Conservation (phyloP, 2,113 vertebrate species). For the Gasterosteus aculeatus region DNA sequence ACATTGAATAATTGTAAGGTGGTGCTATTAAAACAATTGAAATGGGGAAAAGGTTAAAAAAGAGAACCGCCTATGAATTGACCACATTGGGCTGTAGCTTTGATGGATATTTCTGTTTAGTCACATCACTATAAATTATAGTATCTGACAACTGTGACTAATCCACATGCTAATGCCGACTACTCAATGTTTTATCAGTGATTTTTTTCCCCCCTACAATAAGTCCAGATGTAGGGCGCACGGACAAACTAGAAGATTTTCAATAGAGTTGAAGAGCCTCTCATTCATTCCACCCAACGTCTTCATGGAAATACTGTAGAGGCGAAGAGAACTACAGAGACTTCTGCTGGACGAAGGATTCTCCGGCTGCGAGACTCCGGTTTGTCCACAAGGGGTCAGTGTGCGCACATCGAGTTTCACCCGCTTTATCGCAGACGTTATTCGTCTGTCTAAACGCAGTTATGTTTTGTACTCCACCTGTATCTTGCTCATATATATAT, state of each 20-base stretch:
- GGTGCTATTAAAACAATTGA: too few species aligned
- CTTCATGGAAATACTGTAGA: not conserved
- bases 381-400: constrained; percentile 56
- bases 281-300: not conserved
- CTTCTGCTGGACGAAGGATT: not conserved
- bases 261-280: not conserved
- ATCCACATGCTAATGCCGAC: not conserved
- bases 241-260: not conserved
- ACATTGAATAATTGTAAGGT: not conserved
- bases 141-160: not conserved
- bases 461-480: not conserved
- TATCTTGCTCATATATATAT: not conserved
- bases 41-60: too few species aligned
- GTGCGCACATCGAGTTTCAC: constrained; percentile 2
- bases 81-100: not conserved
- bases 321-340: not conserved
- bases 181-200: not conserved
- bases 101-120: not conserved
- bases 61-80: not conserved
- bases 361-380: constrained; percentile 15
- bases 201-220: not conserved
- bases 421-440: not conserved
- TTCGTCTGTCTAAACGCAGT: not conserved
- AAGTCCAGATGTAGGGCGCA: not conserved
- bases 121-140: too few species aligned